Evolutionary conservation across 2,797 vertebrate species (phyloP), one percentile per base, ranked within the genome.

Genomic region (Philypnodon macrostomus): DNA sequence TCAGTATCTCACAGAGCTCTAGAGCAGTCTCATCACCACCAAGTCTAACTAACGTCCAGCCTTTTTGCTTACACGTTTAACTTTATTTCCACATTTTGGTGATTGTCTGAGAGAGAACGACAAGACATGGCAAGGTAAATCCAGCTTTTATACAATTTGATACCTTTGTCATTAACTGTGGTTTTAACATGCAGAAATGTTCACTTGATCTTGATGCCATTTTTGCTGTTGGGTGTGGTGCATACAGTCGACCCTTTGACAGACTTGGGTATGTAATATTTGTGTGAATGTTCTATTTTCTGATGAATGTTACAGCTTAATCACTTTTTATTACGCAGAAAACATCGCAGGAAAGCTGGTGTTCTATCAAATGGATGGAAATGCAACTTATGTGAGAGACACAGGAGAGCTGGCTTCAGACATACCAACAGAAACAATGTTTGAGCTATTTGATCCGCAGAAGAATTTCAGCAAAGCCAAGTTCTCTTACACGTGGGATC

Each of bases 401-500:
- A 81, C 66, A 1, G 85, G 90, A 49, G 82, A 89, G 16, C 73
- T 93, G 68, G 89, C 91, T 4, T 84, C 11, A 1, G 78, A 85
- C 0, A 1, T 81, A 2, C 54, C 81, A 32, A 92, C 93, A 0
- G 70, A 88, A 58, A 78, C 91, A n/a, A 85, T 89, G 50, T 96
- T 96, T 72, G 71, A 88, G 46, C 87, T 92, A 36, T 88, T 87
- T 0, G 92, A 94, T 38, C 92, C 91, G 0, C 89, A 85, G 12
- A 54, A 81, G 71, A 91, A 89, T 64, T 88, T 91, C 73, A 87
- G 83, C 63, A 38, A 56, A 0, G 89, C 89, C 9, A 77, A 76
- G 0, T 93, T 94, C 70, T 85, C 82, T 51, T 95, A 95, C 45
- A 90, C 44, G 1, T 96, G 94, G 94, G 87, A 93, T 72, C 79